Percentiles rank a stretch among this genome's conserved stretches.
Conservation (phyloP, 2,797 vertebrate species). For the Chanos chanos region DNA sequence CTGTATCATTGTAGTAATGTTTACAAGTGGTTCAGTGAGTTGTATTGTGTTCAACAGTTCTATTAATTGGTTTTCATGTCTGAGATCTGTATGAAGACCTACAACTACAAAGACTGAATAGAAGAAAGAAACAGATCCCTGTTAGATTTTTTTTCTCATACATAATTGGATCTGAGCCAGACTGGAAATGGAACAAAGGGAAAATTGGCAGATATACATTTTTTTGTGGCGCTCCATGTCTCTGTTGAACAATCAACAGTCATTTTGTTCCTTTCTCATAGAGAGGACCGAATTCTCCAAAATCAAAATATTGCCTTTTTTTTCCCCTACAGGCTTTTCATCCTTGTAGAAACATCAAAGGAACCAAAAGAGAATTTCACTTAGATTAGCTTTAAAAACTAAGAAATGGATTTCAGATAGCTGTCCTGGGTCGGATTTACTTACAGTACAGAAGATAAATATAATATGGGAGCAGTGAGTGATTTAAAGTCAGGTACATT, state of each 20-base stretch:
- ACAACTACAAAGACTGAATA: constrained; percentile 5
- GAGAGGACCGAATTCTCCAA: constrained; percentile 33
- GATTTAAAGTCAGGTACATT: too few species aligned
- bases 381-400: constrained; percentile 24
- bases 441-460: too few species aligned
- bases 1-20: neutral
- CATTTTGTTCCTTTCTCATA: constrained; percentile 29
- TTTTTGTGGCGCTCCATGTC: constrained; percentile 18
- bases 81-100: constrained; percentile 6
- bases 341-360: constrained; percentile 24
- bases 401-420: constrained; percentile 6
- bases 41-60: neutral
- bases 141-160: constrained; percentile 6
- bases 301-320: constrained; percentile 35
- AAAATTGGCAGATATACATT: constrained; percentile 37
- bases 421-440: constrained; percentile 4
- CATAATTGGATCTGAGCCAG: constrained; percentile 42
- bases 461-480: too few species aligned
- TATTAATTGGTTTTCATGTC: constrained; percentile 5
- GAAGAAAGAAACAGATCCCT: constrained; percentile 10
- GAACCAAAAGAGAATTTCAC: constrained; percentile 12
- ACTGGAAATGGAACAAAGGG: constrained; percentile 31
- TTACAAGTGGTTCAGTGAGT: neutral
- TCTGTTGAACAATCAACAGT: constrained; percentile 21
- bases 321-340: constrained; percentile 19